phyloP scores from a whole-genome alignment of 2,888 invertebrate genomes.

The Monopis laevigella region DNA sequence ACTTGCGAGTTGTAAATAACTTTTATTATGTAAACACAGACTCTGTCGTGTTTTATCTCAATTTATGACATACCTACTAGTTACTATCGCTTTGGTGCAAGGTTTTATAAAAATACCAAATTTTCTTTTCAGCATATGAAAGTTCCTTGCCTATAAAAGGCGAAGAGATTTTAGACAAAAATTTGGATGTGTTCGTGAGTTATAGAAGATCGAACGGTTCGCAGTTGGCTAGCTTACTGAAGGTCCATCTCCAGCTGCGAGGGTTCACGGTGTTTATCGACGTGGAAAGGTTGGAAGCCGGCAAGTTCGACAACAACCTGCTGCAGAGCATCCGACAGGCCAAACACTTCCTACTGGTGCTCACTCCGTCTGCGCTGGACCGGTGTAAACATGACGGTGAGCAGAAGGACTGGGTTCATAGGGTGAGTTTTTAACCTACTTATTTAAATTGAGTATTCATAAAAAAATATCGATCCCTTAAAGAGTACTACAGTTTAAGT shows the following conservation, averaged over 20 bases:
- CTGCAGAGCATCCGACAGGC: slow-evolving; percentile 97
- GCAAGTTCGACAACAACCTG: slow-evolving; percentile 98
- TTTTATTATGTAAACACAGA: slow-evolving; percentile 6
- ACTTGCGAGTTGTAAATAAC: slow-evolving; percentile 3
- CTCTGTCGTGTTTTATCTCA: slow-evolving; percentile 5
- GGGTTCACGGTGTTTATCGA: slow-evolving; percentile 98
- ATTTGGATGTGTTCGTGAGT: slow-evolving; percentile 97
- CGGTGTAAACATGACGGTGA: slow-evolving; percentile 92
- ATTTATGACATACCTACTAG: background rate
- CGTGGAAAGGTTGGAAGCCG: slow-evolving; percentile 96
- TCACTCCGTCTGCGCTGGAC: slow-evolving; percentile 94
- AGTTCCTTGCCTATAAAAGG: slow-evolving; percentile 72
- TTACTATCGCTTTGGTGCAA: slow-evolving; percentile 1
- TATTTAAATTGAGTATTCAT: too few species aligned
- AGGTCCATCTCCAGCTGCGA: slow-evolving; percentile 95
- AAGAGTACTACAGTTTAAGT: too few species aligned
- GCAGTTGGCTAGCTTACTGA: slow-evolving; percentile 92
- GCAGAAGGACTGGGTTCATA: slow-evolving; percentile 99
- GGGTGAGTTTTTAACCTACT: too few species aligned
- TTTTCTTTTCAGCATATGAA: slow-evolving; percentile 63
- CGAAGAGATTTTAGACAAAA: slow-evolving; percentile 85
- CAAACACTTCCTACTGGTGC: slow-evolving; percentile 94
- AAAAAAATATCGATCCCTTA: too few species aligned
- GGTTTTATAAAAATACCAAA: background rate
- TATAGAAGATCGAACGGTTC: slow-evolving; percentile 97